Evolutionary conservation across 53 echinoderm and acorn worm genomes (phyloP).

Genomic region (Glandiceps talaboti): DNA sequence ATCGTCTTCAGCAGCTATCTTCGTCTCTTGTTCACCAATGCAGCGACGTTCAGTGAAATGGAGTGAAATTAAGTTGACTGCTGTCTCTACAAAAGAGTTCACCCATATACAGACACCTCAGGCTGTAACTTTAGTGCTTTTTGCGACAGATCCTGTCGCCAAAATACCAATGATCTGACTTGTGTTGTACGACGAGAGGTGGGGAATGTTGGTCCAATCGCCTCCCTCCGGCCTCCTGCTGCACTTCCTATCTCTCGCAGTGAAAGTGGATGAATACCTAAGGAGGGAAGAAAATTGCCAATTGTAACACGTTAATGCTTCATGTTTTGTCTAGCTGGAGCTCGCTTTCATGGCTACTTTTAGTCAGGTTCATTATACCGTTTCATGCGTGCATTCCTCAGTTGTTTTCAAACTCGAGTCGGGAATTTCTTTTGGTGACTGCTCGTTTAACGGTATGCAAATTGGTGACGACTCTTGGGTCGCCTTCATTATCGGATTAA

Average conservation of each 20-base stretch:
- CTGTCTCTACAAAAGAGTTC: background rate
- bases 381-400: background rate
- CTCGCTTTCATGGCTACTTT: background rate
- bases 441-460: background rate
- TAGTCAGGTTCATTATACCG: background rate
- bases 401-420: background rate
- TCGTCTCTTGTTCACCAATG: background rate
- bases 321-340: background rate
- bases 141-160: too few species aligned
- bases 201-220: too few species aligned
- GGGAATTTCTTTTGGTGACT: background rate
- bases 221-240: background rate
- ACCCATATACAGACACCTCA: background rate
- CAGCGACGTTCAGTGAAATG: background rate
- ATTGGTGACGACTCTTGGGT: background rate
- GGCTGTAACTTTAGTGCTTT: too few species aligned
- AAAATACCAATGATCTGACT: too few species aligned
- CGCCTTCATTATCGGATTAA: background rate
- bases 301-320: background rate
- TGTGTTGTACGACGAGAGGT: too few species aligned
- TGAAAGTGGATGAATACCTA: background rate
- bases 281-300: background rate
- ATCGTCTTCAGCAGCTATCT: background rate
- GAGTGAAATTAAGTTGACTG: background rate
- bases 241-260: background rate